Conservation (phyloP, 2,113 vertebrate genomes). For the Poeciliopsis retropinna region DNA sequence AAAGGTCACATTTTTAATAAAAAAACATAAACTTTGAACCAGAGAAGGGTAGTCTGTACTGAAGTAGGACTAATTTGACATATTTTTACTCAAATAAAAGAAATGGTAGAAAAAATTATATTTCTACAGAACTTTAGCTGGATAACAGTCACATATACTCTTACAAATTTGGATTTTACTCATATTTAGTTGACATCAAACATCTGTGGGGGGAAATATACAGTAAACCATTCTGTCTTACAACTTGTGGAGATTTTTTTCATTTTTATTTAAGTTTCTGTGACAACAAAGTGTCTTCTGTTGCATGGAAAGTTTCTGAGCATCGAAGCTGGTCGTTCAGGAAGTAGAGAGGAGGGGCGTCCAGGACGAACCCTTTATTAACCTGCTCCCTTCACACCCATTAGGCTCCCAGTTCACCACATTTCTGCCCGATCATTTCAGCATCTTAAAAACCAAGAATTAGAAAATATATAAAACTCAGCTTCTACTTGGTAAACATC, state of each 20-base stretch:
- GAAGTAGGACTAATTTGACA: no score
- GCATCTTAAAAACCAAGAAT: neutral
- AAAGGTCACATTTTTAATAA: neutral
- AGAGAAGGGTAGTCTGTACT: no score
- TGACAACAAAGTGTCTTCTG: neutral
- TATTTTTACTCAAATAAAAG: no score
- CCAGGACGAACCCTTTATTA: constrained; percentile 78
- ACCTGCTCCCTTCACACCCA: constrained; percentile 51
- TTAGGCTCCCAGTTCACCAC: constrained; percentile 62
- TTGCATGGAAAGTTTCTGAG: constrained; percentile 17
- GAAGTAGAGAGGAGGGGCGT: constrained; percentile 36
- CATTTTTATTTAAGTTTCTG: neutral
- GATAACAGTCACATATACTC: no score
- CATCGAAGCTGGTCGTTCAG: constrained; percentile 24
- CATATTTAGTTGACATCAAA: no score
- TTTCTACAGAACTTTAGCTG: no score
- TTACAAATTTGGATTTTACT: no score
- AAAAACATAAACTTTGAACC: no score
- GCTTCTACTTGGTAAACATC: neutral
- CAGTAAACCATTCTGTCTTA: no score
- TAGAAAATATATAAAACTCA: neutral
- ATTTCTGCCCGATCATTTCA: constrained; percentile 23
- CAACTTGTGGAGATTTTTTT: no score
- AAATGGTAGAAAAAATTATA: no score
- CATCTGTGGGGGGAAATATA: no score